Evolutionary conservation across 2,797 vertebrate species (phyloP).

Genomic region (Pseudochirops corinnae): DNA sequence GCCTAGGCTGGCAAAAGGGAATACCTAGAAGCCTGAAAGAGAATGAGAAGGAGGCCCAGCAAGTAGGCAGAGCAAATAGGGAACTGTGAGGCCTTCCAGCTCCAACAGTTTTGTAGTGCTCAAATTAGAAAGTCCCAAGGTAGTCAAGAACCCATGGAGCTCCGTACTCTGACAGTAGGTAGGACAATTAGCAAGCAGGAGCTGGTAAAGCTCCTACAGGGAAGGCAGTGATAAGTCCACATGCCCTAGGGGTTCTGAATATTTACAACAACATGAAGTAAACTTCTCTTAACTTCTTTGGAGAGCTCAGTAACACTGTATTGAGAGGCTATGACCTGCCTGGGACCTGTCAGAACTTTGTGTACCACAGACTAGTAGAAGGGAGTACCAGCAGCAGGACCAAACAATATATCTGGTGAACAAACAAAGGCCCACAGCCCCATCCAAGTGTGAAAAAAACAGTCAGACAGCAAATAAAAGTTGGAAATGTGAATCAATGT

Average conservation of each 20-base stretch:
- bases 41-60: neutral
- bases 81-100: neutral
- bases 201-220: neutral
- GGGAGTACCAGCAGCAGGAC: neutral
- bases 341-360: neutral
- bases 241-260: neutral
- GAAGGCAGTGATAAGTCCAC: neutral
- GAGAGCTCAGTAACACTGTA: neutral
- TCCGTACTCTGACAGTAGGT: neutral
- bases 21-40: neutral
- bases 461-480: neutral
- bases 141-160: neutral
- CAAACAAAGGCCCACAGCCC: neutral
- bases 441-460: neutral
- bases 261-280: neutral
- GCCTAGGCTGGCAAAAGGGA: neutral
- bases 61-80: neutral
- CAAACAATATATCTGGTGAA: neutral
- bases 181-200: neutral
- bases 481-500: neutral
- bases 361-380: neutral
- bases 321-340: neutral
- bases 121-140: neutral
- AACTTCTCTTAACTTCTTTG: neutral
- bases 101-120: neutral